A percentile compares a stretch with the other conserved stretches of the same genome.
These are phyloP conservation scores for Battus philenor DNA, from an alignment of 1,140 invertebrate species.

Conservation along the genomic window DNA sequence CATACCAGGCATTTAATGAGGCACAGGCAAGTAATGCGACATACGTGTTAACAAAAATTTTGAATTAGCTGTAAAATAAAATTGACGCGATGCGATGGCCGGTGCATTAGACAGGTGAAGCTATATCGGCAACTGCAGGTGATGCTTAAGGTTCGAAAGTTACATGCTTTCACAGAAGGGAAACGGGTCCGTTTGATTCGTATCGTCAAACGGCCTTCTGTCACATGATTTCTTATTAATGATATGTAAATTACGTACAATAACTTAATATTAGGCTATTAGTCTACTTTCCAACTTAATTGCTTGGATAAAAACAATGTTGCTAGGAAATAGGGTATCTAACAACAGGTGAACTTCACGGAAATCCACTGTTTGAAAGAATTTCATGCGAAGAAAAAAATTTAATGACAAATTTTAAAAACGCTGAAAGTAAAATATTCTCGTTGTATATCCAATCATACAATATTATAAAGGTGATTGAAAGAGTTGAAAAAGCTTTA, in stretches of 20 bases:
- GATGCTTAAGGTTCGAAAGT: background rate
- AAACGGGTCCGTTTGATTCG: slow-evolving; percentile 7
- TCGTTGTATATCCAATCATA: too few relatives aligned
- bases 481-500: too few relatives aligned
- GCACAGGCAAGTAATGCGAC: too few relatives aligned
- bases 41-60: too few relatives aligned
- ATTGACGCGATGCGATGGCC: too few relatives aligned
- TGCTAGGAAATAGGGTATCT: background rate
- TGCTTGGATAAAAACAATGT: slow-evolving; percentile 1
- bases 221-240: slow-evolving; percentile 13
- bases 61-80: too few relatives aligned
- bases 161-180: slow-evolving; percentile 4
- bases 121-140: too few relatives aligned
- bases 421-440: too few relatives aligned
- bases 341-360: background rate
- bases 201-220: slow-evolving; percentile 12
- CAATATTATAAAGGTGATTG: too few relatives aligned
- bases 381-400: too few relatives aligned
- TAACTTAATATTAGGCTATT: slow-evolving; percentile 14
- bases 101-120: slow-evolving; percentile 3
- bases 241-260: slow-evolving; percentile 11
- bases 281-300: slow-evolving; percentile 12
- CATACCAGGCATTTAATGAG: too few relatives aligned
- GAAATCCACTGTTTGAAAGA: background rate
- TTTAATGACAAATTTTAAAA: too few relatives aligned